phyloP scores from a whole-genome alignment of 2,888 invertebrate species.

The Conops quadrifasciatus region DNA sequence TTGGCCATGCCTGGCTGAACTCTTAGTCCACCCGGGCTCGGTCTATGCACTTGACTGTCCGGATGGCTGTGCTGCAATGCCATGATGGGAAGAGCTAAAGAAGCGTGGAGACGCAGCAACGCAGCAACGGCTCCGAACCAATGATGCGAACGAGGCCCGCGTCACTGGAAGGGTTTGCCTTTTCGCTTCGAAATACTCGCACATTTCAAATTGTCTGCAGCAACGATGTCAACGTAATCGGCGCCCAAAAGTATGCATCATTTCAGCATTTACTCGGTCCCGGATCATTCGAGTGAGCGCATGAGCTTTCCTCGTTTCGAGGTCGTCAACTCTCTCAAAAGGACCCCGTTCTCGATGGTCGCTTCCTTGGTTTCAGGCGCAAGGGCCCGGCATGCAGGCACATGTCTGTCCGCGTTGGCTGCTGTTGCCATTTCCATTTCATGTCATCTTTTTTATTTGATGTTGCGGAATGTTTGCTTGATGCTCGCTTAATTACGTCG shows the following conservation, averaged over 20 bases:
- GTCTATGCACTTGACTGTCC: too few species aligned
- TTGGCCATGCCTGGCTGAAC: background rate
- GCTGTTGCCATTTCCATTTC: background rate
- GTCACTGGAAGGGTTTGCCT: background rate
- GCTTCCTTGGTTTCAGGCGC: background rate
- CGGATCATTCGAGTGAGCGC: slow-evolving; percentile 16
- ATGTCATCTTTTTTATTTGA: background rate
- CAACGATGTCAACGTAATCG: slow-evolving; percentile 36
- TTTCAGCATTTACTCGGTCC: slow-evolving; percentile 31
- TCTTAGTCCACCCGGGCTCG: background rate
- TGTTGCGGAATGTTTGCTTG: slow-evolving; percentile 3
- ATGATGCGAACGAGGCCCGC: slow-evolving; percentile 21
- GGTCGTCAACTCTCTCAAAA: slow-evolving; percentile 27
- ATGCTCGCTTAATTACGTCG: slow-evolving; percentile 31
- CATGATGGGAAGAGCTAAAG: slow-evolving; percentile 15
- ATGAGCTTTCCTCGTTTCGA: slow-evolving; percentile 21
- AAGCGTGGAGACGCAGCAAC: slow-evolving; percentile 22
- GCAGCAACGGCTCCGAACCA: background rate
- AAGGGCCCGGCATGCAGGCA: background rate
- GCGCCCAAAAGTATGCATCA: slow-evolving; percentile 48
- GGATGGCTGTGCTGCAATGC: background rate
- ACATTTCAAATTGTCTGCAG: slow-evolving; percentile 37
- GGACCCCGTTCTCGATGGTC: background rate
- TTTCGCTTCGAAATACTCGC: slow-evolving; percentile 33
- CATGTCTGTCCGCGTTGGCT: background rate